These are phyloP conservation scores for Drosophila orosa DNA, from an alignment of 1,140 invertebrate genomes.

Conservation along the genomic window DNA sequence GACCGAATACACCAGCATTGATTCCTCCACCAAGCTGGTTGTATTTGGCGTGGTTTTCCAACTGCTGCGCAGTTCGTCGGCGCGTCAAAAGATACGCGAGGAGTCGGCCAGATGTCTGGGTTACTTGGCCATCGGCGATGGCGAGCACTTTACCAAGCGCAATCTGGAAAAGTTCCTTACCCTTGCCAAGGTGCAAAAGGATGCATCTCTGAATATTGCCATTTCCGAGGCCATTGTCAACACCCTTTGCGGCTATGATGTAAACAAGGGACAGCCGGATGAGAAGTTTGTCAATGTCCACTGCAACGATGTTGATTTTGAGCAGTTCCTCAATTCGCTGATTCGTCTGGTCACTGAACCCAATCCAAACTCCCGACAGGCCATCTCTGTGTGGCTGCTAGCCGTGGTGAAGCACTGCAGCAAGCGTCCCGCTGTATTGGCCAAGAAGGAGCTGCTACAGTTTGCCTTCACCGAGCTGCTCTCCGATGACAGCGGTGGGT, in stretches of 20 bases:
- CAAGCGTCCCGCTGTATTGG: constrained; percentile 88
- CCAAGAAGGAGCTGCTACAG: constrained; percentile 89
- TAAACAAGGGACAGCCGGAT: constrained; percentile 85
- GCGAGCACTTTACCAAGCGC: constrained; percentile 73
- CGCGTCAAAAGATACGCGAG: constrained; percentile 75
- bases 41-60: constrained; percentile 76
- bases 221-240: constrained; percentile 81
- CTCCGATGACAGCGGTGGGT: constrained; percentile 94
- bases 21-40: constrained; percentile 67
- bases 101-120: constrained; percentile 81
- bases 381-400: constrained; percentile 90
- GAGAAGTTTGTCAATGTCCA: constrained; percentile 86
- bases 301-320: constrained; percentile 86
- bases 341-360: constrained; percentile 88
- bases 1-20: constrained; percentile 66
- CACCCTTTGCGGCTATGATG: constrained; percentile 85
- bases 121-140: constrained; percentile 81
- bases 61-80: constrained; percentile 70
- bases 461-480: constrained; percentile 94
- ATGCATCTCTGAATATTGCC: constrained; percentile 81
- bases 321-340: constrained; percentile 89
- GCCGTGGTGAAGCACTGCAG: constrained; percentile 92
- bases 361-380: constrained; percentile 95
- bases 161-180: constrained; percentile 78
- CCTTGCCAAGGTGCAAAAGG: constrained; percentile 75